A percentile compares a stretch with the other conserved stretches of the same genome.
phyloP scores from a whole-genome alignment of 2,888 invertebrate genomes.

The Linhomoeus sp. region DNA sequence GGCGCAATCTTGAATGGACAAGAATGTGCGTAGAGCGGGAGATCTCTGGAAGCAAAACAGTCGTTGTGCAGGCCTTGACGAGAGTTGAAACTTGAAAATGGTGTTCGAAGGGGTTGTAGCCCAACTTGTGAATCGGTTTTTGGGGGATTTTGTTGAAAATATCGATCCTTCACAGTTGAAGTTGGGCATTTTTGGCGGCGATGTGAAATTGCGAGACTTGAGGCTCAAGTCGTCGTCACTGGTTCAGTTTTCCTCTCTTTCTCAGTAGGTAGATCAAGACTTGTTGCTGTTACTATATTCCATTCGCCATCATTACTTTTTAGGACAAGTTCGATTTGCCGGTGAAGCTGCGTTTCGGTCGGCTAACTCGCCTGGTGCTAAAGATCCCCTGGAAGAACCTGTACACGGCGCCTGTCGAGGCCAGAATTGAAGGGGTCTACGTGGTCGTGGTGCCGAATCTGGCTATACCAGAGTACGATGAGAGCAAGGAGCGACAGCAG shows the following conservation, averaged over 20 bases:
- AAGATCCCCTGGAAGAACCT: slow-evolving; percentile 98
- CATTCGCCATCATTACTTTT: slow-evolving; percentile 47
- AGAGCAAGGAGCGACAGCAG: slow-evolving; percentile 61
- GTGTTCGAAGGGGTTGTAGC: slow-evolving; percentile 83
- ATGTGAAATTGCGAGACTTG: slow-evolving; percentile 72
- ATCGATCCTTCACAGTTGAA: slow-evolving; percentile 80
- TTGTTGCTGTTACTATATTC: no score
- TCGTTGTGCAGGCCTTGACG: no score
- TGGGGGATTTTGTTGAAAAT: slow-evolving; percentile 90
- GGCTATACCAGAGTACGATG: slow-evolving; percentile 56
- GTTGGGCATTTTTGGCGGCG: slow-evolving; percentile 96
- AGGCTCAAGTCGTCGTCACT: slow-evolving; percentile 70
- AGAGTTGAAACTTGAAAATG: slow-evolving; percentile 40
- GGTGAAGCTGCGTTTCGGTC: slow-evolving; percentile 49
- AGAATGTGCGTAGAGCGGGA: no score
- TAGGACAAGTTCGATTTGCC: slow-evolving; percentile 79
- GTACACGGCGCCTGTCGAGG: slow-evolving; percentile 80
- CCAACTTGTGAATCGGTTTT: slow-evolving; percentile 72
- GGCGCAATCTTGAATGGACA: no score
- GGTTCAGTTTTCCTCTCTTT: slow-evolving; percentile 1
- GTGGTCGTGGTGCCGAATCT: slow-evolving; percentile 36
- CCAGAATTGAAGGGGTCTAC: slow-evolving; percentile 67
- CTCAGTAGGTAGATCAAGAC: no score
- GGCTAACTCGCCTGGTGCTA: slow-evolving; percentile 47
- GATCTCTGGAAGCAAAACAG: no score